A percentile compares a stretch with the other conserved stretches of the same genome.
Conservation (phyloP, 1,140 invertebrate species). For the Calycopis cecrops region DNA sequence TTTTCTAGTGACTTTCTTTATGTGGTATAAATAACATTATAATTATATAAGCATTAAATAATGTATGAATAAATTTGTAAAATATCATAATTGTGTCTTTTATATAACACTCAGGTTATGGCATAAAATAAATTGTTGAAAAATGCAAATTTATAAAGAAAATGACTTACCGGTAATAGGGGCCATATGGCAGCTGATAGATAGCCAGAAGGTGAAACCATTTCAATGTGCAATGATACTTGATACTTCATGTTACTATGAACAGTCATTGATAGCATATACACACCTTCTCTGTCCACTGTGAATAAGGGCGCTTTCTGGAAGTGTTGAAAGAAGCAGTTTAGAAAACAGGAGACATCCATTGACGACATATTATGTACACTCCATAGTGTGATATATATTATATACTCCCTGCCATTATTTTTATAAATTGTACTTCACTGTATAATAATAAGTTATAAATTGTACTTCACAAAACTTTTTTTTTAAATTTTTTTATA, state of each 20-base stretch:
- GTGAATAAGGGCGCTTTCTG: slow-evolving; percentile 36
- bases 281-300: slow-evolving; percentile 50
- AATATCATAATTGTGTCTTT: too few species aligned
- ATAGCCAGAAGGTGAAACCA: slow-evolving; percentile 81
- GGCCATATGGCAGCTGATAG: slow-evolving; percentile 87
- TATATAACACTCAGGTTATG: too few species aligned
- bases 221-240: slow-evolving; percentile 77
- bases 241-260: slow-evolving; percentile 52
- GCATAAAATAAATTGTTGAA: neutral
- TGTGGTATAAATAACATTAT: too few species aligned
- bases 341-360: neutral
- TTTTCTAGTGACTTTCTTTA: neutral
- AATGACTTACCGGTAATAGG: slow-evolving; percentile 76
- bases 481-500: too few species aligned
- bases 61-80: too few species aligned
- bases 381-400: too few species aligned
- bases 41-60: too few species aligned
- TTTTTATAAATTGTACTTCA: too few species aligned
- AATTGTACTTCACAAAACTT: too few species aligned
- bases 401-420: too few species aligned
- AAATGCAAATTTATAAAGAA: neutral
- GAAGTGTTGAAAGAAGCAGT: neutral
- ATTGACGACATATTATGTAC: too few species aligned
- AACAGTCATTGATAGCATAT: slow-evolving; percentile 45
- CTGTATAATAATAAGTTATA: too few species aligned